Evolutionary conservation across 2,797 vertebrate genomes (phyloP).

Genomic region (Morelia viridis): DNA sequence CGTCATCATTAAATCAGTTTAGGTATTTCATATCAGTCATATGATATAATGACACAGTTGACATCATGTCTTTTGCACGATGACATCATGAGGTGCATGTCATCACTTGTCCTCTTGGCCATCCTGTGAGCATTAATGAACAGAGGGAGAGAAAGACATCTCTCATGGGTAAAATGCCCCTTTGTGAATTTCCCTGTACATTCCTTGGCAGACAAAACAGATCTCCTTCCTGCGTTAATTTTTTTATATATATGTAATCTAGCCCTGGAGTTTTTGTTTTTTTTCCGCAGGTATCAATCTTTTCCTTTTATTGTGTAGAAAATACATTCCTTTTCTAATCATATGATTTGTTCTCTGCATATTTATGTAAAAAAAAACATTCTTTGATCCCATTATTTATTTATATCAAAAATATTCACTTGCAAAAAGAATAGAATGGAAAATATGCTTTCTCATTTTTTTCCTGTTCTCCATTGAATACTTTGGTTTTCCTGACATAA

Average conservation of each 20-base stretch:
- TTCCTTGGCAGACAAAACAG: neutral
- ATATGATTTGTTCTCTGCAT: neutral
- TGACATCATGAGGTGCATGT: neutral
- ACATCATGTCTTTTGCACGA: neutral
- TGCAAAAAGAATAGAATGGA: neutral
- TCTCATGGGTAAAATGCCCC: neutral
- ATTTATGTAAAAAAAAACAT: neutral
- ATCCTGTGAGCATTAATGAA: neutral
- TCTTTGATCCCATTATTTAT: neutral
- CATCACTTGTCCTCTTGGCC: neutral
- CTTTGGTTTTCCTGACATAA: neutral
- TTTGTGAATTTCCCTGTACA: neutral
- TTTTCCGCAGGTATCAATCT: neutral
- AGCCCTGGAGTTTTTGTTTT: neutral
- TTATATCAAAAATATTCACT: neutral
- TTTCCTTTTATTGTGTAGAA: neutral
- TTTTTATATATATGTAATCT: neutral
- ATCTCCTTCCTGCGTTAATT: neutral
- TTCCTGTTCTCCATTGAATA: neutral
- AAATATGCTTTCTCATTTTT: neutral
- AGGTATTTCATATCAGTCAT: neutral
- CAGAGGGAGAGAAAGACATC: neutral
- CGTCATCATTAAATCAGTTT: neutral
- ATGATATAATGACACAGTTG: neutral
- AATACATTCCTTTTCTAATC: neutral